These are phyloP conservation scores for Sarcophaga carnaria DNA, from an alignment of 2,888 invertebrate genomes.

Conservation along the genomic window DNA sequence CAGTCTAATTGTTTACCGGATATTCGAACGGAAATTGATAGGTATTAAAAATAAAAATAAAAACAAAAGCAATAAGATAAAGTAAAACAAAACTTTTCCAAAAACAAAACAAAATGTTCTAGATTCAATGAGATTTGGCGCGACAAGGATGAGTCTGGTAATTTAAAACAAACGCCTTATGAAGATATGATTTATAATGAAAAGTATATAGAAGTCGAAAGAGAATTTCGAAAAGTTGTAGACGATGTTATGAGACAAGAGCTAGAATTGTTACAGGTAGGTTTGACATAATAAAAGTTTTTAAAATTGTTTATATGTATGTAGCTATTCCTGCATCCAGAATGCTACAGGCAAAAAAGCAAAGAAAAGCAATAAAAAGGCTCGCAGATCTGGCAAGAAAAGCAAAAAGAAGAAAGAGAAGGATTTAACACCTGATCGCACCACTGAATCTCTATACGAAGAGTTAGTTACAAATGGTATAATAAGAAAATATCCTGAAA, in stretches of 20 bases:
- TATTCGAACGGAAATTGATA: conserved; percentile 87
- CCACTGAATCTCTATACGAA: conserved; percentile 94
- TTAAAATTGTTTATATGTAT: not conserved
- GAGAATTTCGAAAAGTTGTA: conserved; percentile 90
- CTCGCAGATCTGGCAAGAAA: conserved; percentile 91
- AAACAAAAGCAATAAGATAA: not conserved
- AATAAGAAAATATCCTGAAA: conserved; percentile 89
- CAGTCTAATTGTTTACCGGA: conserved; percentile 89
- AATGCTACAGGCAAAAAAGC: conserved; percentile 88
- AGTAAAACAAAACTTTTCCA: conserved; percentile 8
- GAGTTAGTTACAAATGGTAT: conserved; percentile 95
- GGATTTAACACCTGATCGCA: conserved; percentile 95
- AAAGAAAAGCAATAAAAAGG: conserved; percentile 90
- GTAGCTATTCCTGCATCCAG: conserved; percentile 49
- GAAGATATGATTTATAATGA: conserved; percentile 92
- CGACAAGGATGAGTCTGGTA: conserved; percentile 88
- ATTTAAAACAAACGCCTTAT: conserved; percentile 89
- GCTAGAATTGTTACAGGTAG: conserved; percentile 85
- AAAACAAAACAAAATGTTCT: conserved; percentile 15
- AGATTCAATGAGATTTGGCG: conserved; percentile 92
- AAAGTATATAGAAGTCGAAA: conserved; percentile 91
- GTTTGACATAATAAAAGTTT: not conserved
- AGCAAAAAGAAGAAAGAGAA: conserved; percentile 96
- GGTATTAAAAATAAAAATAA: conserved; percentile 76
- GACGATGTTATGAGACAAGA: conserved; percentile 90